Conservation (phyloP, 2,113 vertebrate species). For the Bostrychus sinensis region DNA sequence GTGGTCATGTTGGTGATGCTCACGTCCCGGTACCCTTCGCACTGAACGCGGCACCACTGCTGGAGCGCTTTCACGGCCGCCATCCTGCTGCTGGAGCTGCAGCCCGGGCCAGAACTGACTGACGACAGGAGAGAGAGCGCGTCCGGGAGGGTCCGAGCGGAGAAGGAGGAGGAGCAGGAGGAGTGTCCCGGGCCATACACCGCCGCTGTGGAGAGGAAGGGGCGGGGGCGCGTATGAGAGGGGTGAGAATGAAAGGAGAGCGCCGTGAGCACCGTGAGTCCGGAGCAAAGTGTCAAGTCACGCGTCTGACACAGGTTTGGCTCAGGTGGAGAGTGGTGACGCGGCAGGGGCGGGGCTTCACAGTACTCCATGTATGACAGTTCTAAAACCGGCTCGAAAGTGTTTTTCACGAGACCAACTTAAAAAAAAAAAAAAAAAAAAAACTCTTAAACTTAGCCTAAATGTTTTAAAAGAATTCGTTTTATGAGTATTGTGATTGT, state of each 20-base stretch:
- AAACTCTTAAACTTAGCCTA: no score
- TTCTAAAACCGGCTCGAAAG: no score
- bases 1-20: conserved; percentile 96
- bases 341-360: conserved; percentile 51
- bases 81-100: conserved; percentile 78
- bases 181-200: background rate
- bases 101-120: no score
- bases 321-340: conserved; percentile 64
- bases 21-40: conserved; percentile 91
- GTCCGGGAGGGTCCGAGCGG: background rate
- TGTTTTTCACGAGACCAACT: no score
- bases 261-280: conserved; percentile 1
- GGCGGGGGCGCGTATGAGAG: background rate
- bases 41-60: conserved; percentile 92
- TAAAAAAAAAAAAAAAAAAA: no score
- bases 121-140: no score
- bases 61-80: conserved; percentile 91
- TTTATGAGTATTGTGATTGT: no score
- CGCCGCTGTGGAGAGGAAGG: background rate
- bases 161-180: background rate
- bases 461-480: no score
- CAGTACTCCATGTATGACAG: no score
- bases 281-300: background rate
- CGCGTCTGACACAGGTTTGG: conserved; percentile 16
- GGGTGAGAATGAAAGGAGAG: no score